Evolutionary conservation across 2,888 invertebrate genomes (phyloP).

Genomic region (Spilosoma lubricipeda): DNA sequence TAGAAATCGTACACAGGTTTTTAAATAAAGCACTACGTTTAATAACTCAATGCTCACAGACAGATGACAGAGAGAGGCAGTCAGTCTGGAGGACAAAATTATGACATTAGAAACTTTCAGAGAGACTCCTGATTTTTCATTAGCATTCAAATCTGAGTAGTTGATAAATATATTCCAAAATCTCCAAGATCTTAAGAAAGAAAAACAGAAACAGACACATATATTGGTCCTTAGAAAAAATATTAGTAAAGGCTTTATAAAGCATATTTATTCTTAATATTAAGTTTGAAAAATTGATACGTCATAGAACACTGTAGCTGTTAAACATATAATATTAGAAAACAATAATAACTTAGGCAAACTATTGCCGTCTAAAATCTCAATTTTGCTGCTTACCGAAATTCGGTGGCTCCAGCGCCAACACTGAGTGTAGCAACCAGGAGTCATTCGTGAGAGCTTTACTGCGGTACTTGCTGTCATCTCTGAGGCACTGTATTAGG

Average conservation of each 20-base stretch:
- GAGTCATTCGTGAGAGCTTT: slow-evolving; percentile 85
- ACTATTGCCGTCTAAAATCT: background rate
- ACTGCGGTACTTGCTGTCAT: slow-evolving; percentile 72
- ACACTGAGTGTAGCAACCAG: slow-evolving; percentile 89
- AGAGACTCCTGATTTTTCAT: background rate
- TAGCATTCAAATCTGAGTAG: background rate
- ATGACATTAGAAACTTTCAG: too few relatives aligned
- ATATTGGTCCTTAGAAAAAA: background rate
- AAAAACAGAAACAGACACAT: background rate
- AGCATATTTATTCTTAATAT: background rate
- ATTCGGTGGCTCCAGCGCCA: slow-evolving; percentile 88
- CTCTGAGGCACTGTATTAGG: slow-evolving; percentile 77
- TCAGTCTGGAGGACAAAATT: too few relatives aligned
- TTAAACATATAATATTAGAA: background rate
- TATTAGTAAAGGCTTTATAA: background rate
- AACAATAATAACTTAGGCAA: background rate
- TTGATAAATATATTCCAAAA: too few relatives aligned
- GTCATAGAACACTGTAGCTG: background rate
- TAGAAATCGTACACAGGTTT: too few relatives aligned
- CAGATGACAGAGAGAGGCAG: too few relatives aligned
- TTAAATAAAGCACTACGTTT: too few relatives aligned
- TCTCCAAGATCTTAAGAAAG: too few relatives aligned
- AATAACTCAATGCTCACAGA: too few relatives aligned
- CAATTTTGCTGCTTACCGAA: slow-evolving; percentile 85
- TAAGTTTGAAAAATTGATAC: background rate